phyloP scores from a whole-genome alignment of 2,888 invertebrate genomes.

The Drosophila longiperda region DNA sequence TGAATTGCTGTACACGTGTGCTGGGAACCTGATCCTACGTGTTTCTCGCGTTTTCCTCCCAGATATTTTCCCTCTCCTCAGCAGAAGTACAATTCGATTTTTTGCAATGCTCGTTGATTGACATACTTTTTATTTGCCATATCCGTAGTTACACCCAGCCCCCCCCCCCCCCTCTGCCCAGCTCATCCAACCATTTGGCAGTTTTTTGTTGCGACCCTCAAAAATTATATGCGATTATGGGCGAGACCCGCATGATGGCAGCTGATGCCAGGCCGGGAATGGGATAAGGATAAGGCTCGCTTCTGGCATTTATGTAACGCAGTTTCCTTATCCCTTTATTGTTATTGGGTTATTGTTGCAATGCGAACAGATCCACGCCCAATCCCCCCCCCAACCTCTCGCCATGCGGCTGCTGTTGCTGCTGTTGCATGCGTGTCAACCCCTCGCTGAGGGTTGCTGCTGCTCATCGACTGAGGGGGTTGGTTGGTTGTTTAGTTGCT shows the following conservation, averaged over 20 bases:
- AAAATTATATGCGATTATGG: slow-evolving; percentile 71
- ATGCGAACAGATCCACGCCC: slow-evolving; percentile 24
- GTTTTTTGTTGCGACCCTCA: slow-evolving; percentile 41
- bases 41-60: slow-evolving; percentile 16
- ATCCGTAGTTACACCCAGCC: slow-evolving; percentile 38
- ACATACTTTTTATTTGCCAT: slow-evolving; percentile 76
- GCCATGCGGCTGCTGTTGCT: background rate
- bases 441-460: slow-evolving; percentile 26
- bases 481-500: slow-evolving; percentile 28
- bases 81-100: slow-evolving; percentile 63
- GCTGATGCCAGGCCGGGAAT: slow-evolving; percentile 62
- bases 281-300: slow-evolving; percentile 46
- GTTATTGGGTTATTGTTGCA: slow-evolving; percentile 78
- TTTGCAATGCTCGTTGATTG: slow-evolving; percentile 67
- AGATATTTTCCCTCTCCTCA: slow-evolving; percentile 25
- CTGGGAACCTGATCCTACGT: slow-evolving; percentile 39
- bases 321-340: slow-evolving; percentile 65
- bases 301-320: slow-evolving; percentile 39
- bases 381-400: background rate
- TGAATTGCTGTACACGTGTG: slow-evolving; percentile 24
- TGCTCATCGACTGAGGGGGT: slow-evolving; percentile 14
- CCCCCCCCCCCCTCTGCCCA: slow-evolving; percentile 3
- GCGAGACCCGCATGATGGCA: slow-evolving; percentile 66
- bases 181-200: background rate
- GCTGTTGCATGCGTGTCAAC: slow-evolving; percentile 67